A percentile compares a stretch with the other conserved stretches of the same genome.
These are phyloP conservation scores for Eucidaris tribuloides DNA, from an alignment of 35 echinoderm and acorn worm species.

Conservation along the genomic window DNA sequence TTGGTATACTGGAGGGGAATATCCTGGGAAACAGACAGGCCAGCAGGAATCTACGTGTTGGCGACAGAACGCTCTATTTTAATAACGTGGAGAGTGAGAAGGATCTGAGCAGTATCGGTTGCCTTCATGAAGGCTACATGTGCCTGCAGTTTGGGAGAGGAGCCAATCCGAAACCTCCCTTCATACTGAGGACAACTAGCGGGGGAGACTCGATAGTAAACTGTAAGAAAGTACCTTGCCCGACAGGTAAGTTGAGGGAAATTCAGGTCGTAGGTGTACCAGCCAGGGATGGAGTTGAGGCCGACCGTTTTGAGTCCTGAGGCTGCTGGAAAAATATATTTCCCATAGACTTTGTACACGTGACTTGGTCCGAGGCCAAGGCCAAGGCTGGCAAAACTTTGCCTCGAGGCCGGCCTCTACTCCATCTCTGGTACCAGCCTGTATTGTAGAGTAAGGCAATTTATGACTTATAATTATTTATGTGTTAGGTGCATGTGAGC, in stretches of 20 bases:
- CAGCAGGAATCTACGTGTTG: neutral
- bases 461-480: no score
- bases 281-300: no score
- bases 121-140: constrained; percentile 40
- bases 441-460: no score
- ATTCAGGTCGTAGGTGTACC: no score
- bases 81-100: constrained; percentile 57
- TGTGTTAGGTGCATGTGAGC: no score
- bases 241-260: constrained; percentile 16
- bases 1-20: constrained; percentile 53
- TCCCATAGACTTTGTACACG: no score
- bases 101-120: constrained; percentile 71
- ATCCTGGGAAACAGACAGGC: constrained; percentile 40
- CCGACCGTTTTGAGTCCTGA: no score
- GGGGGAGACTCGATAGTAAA: constrained; percentile 8
- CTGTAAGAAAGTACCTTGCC: constrained; percentile 24
- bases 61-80: constrained; percentile 22
- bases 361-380: no score
- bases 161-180: constrained; percentile 57
- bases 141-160: constrained; percentile 72
- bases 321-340: no score
- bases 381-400: no score
- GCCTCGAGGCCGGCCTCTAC: no score
- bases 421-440: no score
- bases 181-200: constrained; percentile 39